Evolutionary conservation across 2,888 invertebrate genomes (phyloP), one percentile per base, ranked within the genome.

Genomic region (Microdon myrmicae): DNA sequence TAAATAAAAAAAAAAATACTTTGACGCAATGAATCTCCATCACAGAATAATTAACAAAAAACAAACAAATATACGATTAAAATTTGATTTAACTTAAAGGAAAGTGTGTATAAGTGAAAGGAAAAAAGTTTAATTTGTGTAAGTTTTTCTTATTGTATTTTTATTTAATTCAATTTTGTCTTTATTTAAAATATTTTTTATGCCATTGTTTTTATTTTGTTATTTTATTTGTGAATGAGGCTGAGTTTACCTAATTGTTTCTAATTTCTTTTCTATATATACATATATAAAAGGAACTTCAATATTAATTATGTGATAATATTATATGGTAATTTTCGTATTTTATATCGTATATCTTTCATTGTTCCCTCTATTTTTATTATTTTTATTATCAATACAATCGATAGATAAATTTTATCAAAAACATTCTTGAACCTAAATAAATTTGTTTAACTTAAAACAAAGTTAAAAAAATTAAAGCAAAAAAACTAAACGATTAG

Each of bases 291-390:
- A 32, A 59, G 29, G 29, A 35, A 25, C 48, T 45, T 54, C 29
- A 39, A 47, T 56, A 58, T 54, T 47, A 23, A 58, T 64, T 64
- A 58, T 64, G 64, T 64, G 64, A 64, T 64, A 64, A 58, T 58
- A 47, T 58, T 53, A 64, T 64, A 64, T 64, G 58, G 58, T 51
- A 64, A 41, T 32, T 45, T 23, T 51, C n/a, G n/a, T n/a, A n/a
- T n/a, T 45, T 54, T 55, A n/a, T n/a, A n/a, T n/a, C n/a, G n/a
- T 31, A 49, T 45, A 47, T 39, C 55, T 55, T 23, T 47, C 31
- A 34, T 53, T 20, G 45, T 37, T 56, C 47, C 41, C 19, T 29
- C 19, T 19, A 34, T 34, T n/a, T 37, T 23, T 23, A 10, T 47
- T 38, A 28, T 41, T 8, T 32, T 32, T 16, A 12, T 10, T n/a